Evolutionary conservation across 2,888 invertebrate species (phyloP).

Genomic region (Acrobasis consociella): DNA sequence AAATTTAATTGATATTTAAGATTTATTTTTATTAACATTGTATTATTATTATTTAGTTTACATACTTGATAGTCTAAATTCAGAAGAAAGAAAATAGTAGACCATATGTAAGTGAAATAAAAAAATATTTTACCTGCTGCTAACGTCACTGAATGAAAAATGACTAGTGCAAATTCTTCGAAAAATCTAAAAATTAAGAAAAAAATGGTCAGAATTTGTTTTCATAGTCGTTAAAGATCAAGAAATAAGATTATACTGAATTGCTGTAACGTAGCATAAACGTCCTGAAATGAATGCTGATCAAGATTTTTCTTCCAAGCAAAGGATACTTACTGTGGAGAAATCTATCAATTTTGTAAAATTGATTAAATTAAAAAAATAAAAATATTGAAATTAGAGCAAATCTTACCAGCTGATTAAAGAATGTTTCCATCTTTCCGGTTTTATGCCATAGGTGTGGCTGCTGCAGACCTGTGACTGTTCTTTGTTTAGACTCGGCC

Average conservation of each 20-base stretch:
- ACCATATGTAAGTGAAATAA: not conserved
- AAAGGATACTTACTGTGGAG: too few species aligned
- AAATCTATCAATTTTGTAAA: not conserved
- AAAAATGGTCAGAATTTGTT: not conserved
- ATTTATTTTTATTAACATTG: too few species aligned
- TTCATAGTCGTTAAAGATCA: too few species aligned
- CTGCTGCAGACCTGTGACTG: conserved; percentile 26
- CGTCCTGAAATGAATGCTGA: too few species aligned
- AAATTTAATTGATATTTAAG: too few species aligned
- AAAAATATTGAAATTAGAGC: not conserved
- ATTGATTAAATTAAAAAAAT: too few species aligned
- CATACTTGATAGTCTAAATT: too few species aligned
- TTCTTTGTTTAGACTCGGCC: conserved; percentile 33
- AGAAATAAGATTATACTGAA: too few species aligned
- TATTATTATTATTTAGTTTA: too few species aligned
- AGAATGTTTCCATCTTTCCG: not conserved
- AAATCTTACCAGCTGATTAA: conserved; percentile 15
- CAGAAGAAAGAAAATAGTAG: too few species aligned
- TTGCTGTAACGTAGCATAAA: too few species aligned
- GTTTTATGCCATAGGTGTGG: conserved; percentile 33
- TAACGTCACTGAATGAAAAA: not conserved
- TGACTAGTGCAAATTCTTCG: not conserved
- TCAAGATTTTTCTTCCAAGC: too few species aligned
- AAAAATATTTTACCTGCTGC: not conserved
- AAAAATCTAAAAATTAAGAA: not conserved